Percentiles rank a stretch among this genome's conserved stretches.
Evolutionary conservation across 23 tunicate genomes (phyloP).

Genomic region (Styela plicata): DNA sequence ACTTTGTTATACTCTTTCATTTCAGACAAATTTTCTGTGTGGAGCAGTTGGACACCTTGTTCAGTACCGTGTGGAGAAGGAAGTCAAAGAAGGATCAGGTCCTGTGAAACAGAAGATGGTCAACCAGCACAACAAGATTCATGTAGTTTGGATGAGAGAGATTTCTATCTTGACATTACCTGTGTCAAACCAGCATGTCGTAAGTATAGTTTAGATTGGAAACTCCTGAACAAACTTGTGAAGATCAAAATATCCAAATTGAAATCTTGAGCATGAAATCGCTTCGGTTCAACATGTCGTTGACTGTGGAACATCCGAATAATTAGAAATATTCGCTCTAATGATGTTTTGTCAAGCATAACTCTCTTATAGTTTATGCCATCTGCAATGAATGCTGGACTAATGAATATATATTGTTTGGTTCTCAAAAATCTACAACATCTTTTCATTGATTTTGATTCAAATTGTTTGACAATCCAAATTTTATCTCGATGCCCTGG

Average conservation of each 20-base stretch:
- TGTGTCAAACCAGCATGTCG: constrained; percentile 9
- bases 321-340: too few relatives aligned
- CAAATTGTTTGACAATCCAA: too few relatives aligned
- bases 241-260: too few relatives aligned
- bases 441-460: too few relatives aligned
- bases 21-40: neutral
- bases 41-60: constrained; percentile 9
- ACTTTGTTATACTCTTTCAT: too few relatives aligned
- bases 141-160: neutral
- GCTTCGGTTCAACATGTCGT: neutral
- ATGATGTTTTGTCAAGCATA: too few relatives aligned
- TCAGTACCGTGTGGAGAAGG: constrained; percentile 7
- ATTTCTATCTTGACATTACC: neutral
- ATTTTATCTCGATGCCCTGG: too few relatives aligned
- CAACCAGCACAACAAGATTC: neutral
- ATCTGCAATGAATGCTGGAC: neutral
- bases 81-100: neutral
- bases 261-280: neutral
- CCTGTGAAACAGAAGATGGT: neutral
- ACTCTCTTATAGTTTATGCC: neutral
- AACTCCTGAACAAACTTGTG: too few relatives aligned
- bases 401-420: too few relatives aligned
- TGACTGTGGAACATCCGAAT: neutral
- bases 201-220: constrained; percentile 8
- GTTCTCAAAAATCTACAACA: too few relatives aligned